phyloP scores from a whole-genome alignment of 2,113 vertebrate species.

The chimpanzee (Pan troglodytes) region NHGRI_mPanTro3-v2.1_pri NC_072398.2:159255001-159255500 shows the following conservation, averaged over 20 bases:
- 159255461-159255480: background rate
- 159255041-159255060: background rate
- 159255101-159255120: background rate
- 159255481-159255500: background rate
- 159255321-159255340: background rate
- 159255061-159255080: background rate
- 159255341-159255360: background rate
- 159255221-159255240: background rate
- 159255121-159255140: background rate
- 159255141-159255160: background rate
- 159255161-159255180: background rate
- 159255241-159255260: background rate
- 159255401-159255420: background rate
- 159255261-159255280: background rate
- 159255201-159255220: background rate
- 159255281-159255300: background rate
- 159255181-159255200: background rate
- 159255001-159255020: background rate
- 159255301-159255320: background rate
- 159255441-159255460: background rate
- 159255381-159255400: background rate
- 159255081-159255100: background rate
- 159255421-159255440: background rate
- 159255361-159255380: too few relatives aligned
- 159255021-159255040: background rate